Conservation (phyloP, 2,888 invertebrate species). For the Linnaemya vulpina region DNA sequence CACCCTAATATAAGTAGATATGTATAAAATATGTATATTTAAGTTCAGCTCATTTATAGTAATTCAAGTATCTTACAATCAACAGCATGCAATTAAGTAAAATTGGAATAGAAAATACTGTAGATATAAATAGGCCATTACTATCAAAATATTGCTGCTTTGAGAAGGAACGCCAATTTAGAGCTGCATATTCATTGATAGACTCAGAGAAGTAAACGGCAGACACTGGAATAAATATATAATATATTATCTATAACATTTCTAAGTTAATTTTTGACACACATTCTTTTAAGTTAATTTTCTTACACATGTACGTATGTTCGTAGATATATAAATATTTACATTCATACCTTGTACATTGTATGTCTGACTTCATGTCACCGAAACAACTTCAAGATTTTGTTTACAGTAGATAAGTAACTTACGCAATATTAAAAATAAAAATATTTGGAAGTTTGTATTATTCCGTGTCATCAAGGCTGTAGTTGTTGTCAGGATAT, state of each 20-base stretch:
- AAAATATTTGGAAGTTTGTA: slow-evolving; percentile 92
- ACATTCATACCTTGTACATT: too few species aligned
- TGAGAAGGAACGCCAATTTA: slow-evolving; percentile 93
- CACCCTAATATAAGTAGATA: slow-evolving; percentile 87
- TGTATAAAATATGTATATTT: too few species aligned
- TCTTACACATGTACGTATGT: too few species aligned
- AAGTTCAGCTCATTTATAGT: background rate
- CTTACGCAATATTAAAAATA: slow-evolving; percentile 92
- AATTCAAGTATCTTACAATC: slow-evolving; percentile 89
- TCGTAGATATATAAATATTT: too few species aligned
- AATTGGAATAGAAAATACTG: slow-evolving; percentile 96
- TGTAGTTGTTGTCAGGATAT: slow-evolving; percentile 89
- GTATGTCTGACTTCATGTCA: too few species aligned
- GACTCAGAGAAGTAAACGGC: slow-evolving; percentile 95
- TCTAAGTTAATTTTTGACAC: too few species aligned
- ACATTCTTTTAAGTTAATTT: too few species aligned
- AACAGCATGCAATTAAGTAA: slow-evolving; percentile 95
- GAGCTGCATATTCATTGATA: slow-evolving; percentile 94
- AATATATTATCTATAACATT: too few species aligned
- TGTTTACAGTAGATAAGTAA: slow-evolving; percentile 74
- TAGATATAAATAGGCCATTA: slow-evolving; percentile 95
- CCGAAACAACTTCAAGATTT: too few species aligned
- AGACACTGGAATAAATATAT: slow-evolving; percentile 86
- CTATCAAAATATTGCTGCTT: slow-evolving; percentile 97
- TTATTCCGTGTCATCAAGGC: slow-evolving; percentile 92